Evolutionary conservation across 92 coral and sea anemone species (phyloP), one percentile per base, ranked within the genome.

Genomic region (Umimayanthus kanabou): DNA sequence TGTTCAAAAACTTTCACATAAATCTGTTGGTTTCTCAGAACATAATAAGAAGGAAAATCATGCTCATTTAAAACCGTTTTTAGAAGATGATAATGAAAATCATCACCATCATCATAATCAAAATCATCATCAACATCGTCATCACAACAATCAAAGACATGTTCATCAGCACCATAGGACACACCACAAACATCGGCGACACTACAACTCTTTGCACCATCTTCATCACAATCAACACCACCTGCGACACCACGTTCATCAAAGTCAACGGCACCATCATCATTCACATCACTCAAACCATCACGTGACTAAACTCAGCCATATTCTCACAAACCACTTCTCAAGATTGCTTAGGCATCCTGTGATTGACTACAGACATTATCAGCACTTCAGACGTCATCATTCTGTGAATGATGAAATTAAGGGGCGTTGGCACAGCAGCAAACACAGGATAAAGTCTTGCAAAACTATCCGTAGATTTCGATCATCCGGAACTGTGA

Each of bases 401-500:
- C 98, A 95, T 75, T 91, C 98, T 15, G 87, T 95, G 4, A 66
- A 91, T 73, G 93, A 95, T 76, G 98, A 95, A 81, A 85, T 93
- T 67, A 90, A 85, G 3, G 98, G 99, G 22, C 92, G 86, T 50
- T 97, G 99, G 99, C 88, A 85, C 55, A 88, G 89, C 40, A 90
- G 93, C 43, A 82, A 83, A 76, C 94, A 93, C 80, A 94, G 86
- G 70, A 90, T 95, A 26, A 90, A 88, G 73, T 83, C 86, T 71
- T 97, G 99, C 75, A 94, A 92, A 82, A 85, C 80, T 30, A 80
- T 97, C 71, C 87, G 91, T 73, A 79, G 72, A 8, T 97, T 95
- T 87, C 66, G 91, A 77, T 89, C 98, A 8, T 87, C 85, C 29
- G 99, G 99, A 50, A 91, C 89, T 33, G 99, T 95, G 42, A 89